phyloP scores from a whole-genome alignment of 92 coral and sea anemone genomes.

The Parazoanthus darwini region DNA sequence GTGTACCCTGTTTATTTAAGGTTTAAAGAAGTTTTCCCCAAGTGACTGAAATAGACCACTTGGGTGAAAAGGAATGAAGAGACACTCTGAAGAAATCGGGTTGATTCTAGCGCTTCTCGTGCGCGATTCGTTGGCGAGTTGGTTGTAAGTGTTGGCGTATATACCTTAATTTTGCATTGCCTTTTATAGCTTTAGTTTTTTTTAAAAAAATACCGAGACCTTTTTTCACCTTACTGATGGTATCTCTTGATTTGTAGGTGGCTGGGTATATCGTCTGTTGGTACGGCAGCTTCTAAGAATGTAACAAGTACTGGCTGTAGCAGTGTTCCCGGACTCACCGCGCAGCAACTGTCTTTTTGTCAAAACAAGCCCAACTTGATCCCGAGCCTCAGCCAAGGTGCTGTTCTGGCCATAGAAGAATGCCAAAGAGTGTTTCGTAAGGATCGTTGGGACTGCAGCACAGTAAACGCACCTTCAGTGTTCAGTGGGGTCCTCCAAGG shows the following conservation, averaged over 20 bases:
- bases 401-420: constrained; percentile 79
- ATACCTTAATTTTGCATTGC: not conserved
- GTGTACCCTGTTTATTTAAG: constrained; percentile 55
- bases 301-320: constrained; percentile 55
- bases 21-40: constrained; percentile 49
- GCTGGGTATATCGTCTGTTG: constrained; percentile 76
- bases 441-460: constrained; percentile 95
- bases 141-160: constrained; percentile 34
- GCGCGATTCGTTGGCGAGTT: constrained; percentile 34
- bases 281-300: constrained; percentile 49
- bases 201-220: not conserved
- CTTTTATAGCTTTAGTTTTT: not conserved
- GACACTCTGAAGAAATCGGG: not conserved
- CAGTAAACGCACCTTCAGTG: constrained; percentile 76
- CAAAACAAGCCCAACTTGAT: constrained; percentile 87
- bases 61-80: constrained; percentile 33
- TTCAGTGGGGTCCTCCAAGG: constrained; percentile 75
- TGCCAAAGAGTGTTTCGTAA: constrained; percentile 87
- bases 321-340: constrained; percentile 85
- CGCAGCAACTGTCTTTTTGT: constrained; percentile 82
- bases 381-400: constrained; percentile 87
- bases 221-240: not conserved
- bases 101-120: constrained; percentile 7
- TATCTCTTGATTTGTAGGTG: constrained; percentile 61
- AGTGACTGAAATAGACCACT: not conserved